Base-by-base conservation (phyloP, 2,888 invertebrate species). In the Cylindroiulus punctatus region DNA sequence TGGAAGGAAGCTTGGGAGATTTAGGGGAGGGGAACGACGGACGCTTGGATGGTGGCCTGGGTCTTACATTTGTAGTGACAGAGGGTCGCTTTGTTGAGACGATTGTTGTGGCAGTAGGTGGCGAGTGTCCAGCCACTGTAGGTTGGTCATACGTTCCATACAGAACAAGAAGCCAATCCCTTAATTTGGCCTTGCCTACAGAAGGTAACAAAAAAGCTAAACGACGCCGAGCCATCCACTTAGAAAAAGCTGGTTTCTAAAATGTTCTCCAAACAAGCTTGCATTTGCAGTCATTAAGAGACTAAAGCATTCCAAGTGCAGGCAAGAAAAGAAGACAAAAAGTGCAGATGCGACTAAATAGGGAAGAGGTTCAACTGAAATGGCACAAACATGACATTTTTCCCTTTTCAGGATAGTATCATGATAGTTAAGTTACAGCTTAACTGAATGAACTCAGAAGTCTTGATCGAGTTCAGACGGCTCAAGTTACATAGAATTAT, bases 81-180 rank as follows among this genome's bases (percentile, higher is more conserved):
- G 84, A 42, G 36, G 87, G 65, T 22, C 85, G 32, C 26, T 47
- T 85, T 3, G 87, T 87, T 47, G 87, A 30, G 40, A 84, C 30
- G 19, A 85, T 81, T 17, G 87, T 87, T 19, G 85, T 81, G 32
- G 87, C 85, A 44, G 57, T 84, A 47, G 85, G 85, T 19, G 87
- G 32, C n/a, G 86, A 83, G 84, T 47, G 83, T 30, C 32, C 30
- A 52, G 44, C 57, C 22, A 81, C n/a, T n/a, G 85, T 86, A 40
- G 88, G 88, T 32, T 88, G 86, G 40, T 87, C 87, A 57, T 82
- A 47, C 12, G 91, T 91, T 86, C 91, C 91, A 88, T 91, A 91
- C 88, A 91, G 88, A 44, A 91, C 90, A 83, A 91, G 90, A n/a
- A 90, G 89, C 91, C 91, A 91, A 88, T 90, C 90, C 87, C 89